phyloP scores from a whole-genome alignment of 2,888 invertebrate genomes.

The Himalopsyche tibetana region DNA sequence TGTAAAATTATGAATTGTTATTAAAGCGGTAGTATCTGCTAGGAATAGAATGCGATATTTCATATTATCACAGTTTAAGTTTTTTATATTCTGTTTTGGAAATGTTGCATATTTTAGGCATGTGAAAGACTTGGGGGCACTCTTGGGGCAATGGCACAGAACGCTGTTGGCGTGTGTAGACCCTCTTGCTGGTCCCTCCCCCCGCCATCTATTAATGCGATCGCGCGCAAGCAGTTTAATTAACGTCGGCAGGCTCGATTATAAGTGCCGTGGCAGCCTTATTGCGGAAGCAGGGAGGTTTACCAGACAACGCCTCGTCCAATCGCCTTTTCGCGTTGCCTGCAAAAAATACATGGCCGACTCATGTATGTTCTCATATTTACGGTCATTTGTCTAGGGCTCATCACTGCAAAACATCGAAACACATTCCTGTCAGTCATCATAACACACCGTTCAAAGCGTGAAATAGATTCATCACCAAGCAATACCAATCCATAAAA shows the following conservation, averaged over 20 bases:
- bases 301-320: slow-evolving; percentile 53
- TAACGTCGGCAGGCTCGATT: slow-evolving; percentile 59
- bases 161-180: slow-evolving; percentile 36
- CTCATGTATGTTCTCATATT: slow-evolving; percentile 41
- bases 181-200: slow-evolving; percentile 51
- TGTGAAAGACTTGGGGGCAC: neutral
- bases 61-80: too few relatives aligned
- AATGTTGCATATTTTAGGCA: neutral
- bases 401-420: neutral
- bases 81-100: neutral
- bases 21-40: too few relatives aligned
- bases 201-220: slow-evolving; percentile 63
- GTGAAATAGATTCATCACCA: too few relatives aligned
- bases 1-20: too few relatives aligned
- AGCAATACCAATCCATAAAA: too few relatives aligned
- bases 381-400: slow-evolving; percentile 13
- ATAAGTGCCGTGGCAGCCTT: slow-evolving; percentile 43
- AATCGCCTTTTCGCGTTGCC: slow-evolving; percentile 56
- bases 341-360: slow-evolving; percentile 52
- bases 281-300: slow-evolving; percentile 41
- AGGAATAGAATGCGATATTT: too few relatives aligned
- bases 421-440: neutral
- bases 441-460: neutral
- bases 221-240: slow-evolving; percentile 63
- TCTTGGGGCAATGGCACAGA: slow-evolving; percentile 22